phyloP scores from a whole-genome alignment of 1,140 invertebrate species.

The Pseudomyrmex sp. region DNA sequence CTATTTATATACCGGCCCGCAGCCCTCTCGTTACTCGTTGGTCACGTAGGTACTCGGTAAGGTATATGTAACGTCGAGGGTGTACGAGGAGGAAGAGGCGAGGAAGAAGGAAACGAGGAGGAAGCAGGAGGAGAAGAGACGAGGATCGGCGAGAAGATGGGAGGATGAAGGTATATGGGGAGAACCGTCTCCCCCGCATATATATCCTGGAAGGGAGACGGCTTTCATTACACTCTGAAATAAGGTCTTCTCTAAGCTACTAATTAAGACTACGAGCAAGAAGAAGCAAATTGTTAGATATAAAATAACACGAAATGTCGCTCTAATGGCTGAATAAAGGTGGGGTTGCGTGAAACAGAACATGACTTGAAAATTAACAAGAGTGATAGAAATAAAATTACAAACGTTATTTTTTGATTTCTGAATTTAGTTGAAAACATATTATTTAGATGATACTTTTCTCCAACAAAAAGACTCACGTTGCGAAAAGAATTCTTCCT shows the following conservation, averaged over 20 bases:
- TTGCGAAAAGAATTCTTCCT: not conserved
- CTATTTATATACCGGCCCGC: conserved; percentile 74
- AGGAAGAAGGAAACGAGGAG: not conserved
- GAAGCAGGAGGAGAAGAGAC: not conserved
- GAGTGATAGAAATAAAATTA: not conserved
- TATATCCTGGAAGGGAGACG: not conserved
- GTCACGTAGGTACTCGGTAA: conserved; percentile 35
- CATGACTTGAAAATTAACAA: not conserved
- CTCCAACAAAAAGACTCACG: no score
- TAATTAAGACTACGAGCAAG: not conserved
- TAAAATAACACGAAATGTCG: not conserved
- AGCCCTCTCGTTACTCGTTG: conserved; percentile 65
- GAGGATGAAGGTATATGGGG: conserved; percentile 6
- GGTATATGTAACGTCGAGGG: conserved; percentile 50
- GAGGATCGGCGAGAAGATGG: not conserved
- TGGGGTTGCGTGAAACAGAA: not conserved
- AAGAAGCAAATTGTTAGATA: not conserved
- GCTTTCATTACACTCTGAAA: not conserved
- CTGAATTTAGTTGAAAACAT: not conserved
- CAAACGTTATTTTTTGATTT: not conserved
- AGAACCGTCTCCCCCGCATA: conserved; percentile 2
- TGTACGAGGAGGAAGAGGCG: conserved; percentile 13
- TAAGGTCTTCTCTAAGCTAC: not conserved
- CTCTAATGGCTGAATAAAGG: not conserved
- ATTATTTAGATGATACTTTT: not conserved